phyloP scores from a whole-genome alignment of 2,888 invertebrate species.

The Marasmarcha lunaedactyla region DNA sequence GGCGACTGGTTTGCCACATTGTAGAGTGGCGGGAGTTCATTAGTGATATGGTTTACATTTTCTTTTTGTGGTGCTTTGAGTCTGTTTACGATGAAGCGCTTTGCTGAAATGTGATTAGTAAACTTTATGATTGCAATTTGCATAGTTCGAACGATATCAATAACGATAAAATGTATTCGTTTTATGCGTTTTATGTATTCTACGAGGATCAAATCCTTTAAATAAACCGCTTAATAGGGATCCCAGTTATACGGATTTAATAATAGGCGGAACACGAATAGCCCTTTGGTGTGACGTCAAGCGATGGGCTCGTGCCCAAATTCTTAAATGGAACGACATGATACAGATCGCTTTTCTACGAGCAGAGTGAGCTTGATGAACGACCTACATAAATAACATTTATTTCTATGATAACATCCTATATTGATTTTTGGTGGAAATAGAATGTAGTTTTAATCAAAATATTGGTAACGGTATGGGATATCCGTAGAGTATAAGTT shows the following conservation, averaged over 20 bases:
- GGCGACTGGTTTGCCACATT: conserved; percentile 28
- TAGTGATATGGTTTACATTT: conserved; percentile 18
- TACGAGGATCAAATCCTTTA: no score
- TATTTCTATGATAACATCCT: no score
- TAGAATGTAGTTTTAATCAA: no score
- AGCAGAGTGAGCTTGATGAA: no score
- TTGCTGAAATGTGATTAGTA: no score
- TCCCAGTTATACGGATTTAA: conserved; percentile 31
- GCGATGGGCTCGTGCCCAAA: conserved; percentile 30
- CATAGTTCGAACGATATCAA: no score
- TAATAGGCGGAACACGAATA: conserved; percentile 48
- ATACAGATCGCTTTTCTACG: conserved; percentile 26
- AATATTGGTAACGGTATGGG: no score
- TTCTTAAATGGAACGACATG: conserved; percentile 26
- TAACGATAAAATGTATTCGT: no score
- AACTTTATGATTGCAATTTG: no score
- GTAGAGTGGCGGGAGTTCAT: conserved; percentile 48
- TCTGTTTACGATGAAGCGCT: not conserved
- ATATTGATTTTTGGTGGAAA: conserved; percentile 9
- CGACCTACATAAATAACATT: no score
- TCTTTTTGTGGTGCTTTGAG: not conserved
- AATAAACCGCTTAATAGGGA: not conserved
- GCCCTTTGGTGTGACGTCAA: conserved; percentile 40
- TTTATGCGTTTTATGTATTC: no score
- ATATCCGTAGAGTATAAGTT: no score